Base-by-base conservation (phyloP, 2,888 invertebrate species). In the Resseliella maxima region DNA sequence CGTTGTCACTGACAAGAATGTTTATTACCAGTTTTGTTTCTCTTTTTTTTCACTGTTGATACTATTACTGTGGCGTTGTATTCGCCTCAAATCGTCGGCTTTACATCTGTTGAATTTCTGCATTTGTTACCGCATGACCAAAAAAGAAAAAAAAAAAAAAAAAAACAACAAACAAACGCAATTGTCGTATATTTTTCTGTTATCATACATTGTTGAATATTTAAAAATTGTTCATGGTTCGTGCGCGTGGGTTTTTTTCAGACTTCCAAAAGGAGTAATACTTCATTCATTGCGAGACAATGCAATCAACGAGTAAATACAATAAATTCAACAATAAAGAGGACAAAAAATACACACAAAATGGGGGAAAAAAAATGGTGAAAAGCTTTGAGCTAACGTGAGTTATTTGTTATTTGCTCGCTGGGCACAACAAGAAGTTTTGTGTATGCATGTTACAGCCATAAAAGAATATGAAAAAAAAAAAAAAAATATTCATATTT, bases 71-170 rank as follows among this genome's bases (percentile, higher is more conserved):
- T 41, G n/a, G n/a, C n/a, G n/a, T n/a, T n/a, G n/a, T n/a, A n/a
- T n/a, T n/a, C n/a, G n/a, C n/a, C n/a, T n/a, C n/a, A n/a, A n/a
- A n/a, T n/a, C n/a, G n/a, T n/a, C n/a, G n/a, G n/a, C 54, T n/a
- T 12, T 54, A n/a, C 54, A 54, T 54, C 54, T 54, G 54, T 54
- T 54, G 54, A 54, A 54, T 54, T 54, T 54, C n/a, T 54, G 54
- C 21, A 54, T 10, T 15, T 81, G 36, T 36, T 36, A 36, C 24
- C 24, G 18, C 54, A 54, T 54, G 21, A 18, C 54, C 8, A n/a
- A 54, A 31, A 24, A 64, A 64, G 12, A 27, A 64, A 31, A n/a
- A n/a, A n/a, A n/a, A n/a, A n/a, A n/a, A n/a, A n/a, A n/a, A n/a
- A n/a, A n/a, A n/a, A n/a, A n/a, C n/a, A n/a, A n/a, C n/a, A n/a